Conservation (phyloP, 2,797 vertebrate genomes). For the Enteromius fasciolatus region DNA sequence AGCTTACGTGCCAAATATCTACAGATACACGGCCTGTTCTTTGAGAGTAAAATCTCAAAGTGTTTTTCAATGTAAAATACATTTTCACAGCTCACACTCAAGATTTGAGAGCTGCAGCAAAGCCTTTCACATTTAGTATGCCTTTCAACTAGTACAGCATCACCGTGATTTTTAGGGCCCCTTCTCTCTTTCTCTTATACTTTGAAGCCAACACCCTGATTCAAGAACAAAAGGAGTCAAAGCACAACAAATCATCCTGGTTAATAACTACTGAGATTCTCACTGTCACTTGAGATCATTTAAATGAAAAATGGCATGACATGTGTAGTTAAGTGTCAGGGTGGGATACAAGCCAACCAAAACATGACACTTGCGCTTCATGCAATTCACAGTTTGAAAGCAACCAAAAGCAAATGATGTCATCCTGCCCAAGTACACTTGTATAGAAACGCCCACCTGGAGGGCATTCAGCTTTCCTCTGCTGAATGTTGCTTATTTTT, state of each 20-base stretch:
- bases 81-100: neutral
- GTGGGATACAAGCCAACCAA: conserved; percentile 14
- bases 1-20: conserved; percentile 39
- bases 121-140: neutral
- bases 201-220: neutral
- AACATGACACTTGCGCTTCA: neutral
- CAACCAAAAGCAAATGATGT: neutral
- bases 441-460: neutral
- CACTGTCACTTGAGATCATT: neutral
- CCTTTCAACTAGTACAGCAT: neutral
- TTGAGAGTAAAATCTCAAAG: conserved; percentile 5
- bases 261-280: neutral
- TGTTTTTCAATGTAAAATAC: neutral
- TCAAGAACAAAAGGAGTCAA: conserved; percentile 4
- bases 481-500: neutral
- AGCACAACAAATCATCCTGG: neutral
- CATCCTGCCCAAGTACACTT: neutral
- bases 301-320: neutral
- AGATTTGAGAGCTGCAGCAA: neutral
- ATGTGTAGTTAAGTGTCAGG: neutral
- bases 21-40: conserved; percentile 1
- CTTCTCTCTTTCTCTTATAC: neutral
- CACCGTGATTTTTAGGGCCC: neutral
- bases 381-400: neutral
- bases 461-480: neutral